These are phyloP conservation scores for Campoplex capitator DNA, from an alignment of 2,888 invertebrate genomes.

Conservation along the genomic window DNA sequence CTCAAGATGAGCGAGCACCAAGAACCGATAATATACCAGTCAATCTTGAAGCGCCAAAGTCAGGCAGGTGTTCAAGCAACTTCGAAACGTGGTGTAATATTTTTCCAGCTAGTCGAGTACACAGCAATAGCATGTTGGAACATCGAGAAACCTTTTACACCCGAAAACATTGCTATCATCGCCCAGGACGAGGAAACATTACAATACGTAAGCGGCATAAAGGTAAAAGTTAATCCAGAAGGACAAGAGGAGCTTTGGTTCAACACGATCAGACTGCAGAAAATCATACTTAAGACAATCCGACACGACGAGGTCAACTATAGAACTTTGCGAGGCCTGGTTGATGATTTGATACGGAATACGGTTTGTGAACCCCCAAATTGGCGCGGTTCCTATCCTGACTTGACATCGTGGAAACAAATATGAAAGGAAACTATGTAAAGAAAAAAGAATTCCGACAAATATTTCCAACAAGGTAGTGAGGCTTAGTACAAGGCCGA, in stretches of 20 bases:
- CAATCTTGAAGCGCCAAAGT: conserved; percentile 80
- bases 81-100: conserved; percentile 81
- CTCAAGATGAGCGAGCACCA: conserved; percentile 76
- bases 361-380: conserved; percentile 80
- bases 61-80: conserved; percentile 83
- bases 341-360: conserved; percentile 80
- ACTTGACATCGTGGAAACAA: conserved; percentile 76
- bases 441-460: neutral
- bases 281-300: conserved; percentile 80
- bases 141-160: conserved; percentile 81
- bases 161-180: conserved; percentile 80
- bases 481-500: neutral
- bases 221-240: conserved; percentile 77
- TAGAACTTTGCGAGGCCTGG: conserved; percentile 80
- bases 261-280: conserved; percentile 83
- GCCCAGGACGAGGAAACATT: conserved; percentile 79
- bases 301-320: conserved; percentile 80
- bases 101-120: conserved; percentile 83
- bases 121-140: conserved; percentile 84
- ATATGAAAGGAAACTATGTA: conserved; percentile 69
- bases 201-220: conserved; percentile 83
- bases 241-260: conserved; percentile 83
- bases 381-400: conserved; percentile 69
- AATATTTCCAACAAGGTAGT: neutral
- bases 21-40: conserved; percentile 80